Evolutionary conservation across 2,113 vertebrate genomes (phyloP).

Genomic region (Odontesthes bonariensis): DNA sequence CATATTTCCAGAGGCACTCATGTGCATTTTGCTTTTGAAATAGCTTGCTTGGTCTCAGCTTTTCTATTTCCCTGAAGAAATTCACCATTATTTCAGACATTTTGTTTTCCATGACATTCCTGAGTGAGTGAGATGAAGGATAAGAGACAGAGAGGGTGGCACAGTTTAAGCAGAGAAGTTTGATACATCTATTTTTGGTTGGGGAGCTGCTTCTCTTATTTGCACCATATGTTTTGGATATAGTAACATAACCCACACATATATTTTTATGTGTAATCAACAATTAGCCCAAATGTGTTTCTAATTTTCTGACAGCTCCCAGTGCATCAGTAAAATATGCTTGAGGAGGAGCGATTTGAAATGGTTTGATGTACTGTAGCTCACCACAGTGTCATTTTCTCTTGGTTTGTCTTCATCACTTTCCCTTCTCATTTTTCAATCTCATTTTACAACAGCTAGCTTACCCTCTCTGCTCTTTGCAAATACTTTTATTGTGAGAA

Average conservation of each 20-base stretch:
- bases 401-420: conserved; percentile 65
- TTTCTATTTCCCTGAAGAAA: conserved; percentile 60
- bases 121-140: conserved; percentile 41
- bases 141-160: conserved; percentile 24
- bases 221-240: conserved; percentile 49
- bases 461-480: conserved; percentile 39
- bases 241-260: conserved; percentile 44
- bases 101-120: conserved; percentile 67
- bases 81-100: conserved; percentile 65
- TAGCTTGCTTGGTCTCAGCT: conserved; percentile 43
- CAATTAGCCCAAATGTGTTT: conserved; percentile 61
- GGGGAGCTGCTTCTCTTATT: conserved; percentile 27
- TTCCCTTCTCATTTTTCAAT: conserved; percentile 37
- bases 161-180: conserved; percentile 47
- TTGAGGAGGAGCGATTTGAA: conserved; percentile 46
- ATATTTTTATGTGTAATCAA: conserved; percentile 54
- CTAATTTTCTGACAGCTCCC: conserved; percentile 52
- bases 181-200: conserved; percentile 33
- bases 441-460: conserved; percentile 40
- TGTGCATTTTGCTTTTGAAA: conserved; percentile 58
- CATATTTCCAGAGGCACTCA: conserved; percentile 45
- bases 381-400: conserved; percentile 26
- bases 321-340: conserved; percentile 43
- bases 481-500: conserved; percentile 19
- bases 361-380: conserved; percentile 54